Base-by-base conservation (phyloP, 2,113 vertebrate genomes). In the Bucco capensis region DNA sequence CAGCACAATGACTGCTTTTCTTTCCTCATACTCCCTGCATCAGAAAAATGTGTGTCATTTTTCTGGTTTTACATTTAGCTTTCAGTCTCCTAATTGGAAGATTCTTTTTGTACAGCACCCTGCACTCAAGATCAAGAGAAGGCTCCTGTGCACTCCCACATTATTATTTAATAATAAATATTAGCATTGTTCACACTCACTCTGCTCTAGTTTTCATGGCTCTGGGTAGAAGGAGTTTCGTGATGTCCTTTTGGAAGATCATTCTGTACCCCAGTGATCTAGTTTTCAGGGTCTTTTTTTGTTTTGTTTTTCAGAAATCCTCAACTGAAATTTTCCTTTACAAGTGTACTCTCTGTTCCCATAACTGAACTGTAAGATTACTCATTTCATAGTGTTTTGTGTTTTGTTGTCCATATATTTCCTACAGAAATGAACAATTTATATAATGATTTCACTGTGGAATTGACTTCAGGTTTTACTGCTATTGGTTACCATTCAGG, bases 401-500 rank as follows among this genome's bases (percentile, higher is more conserved):
- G 35, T 46, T 87, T 88, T 89, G 77, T 77, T 56, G 89, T 62
- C 51, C 35, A 33, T 86, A 60, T 80, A n/a, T 67, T 90, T 91
- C 72, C 38, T 95, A 58, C 27, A 88, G 64, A 56, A 92, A 86
- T 64, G 69, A 91, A 24, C n/a, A 56, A 92, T 88, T 95, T 86
- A 72, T 71, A 37, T 74, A 77, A 86, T 69, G 71, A 88, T 77
- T 89, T 92, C 74, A 79, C 27, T 12, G 10, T 93, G 64, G 60
- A 94, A 74, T 66, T 88, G 51, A 86, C 83, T 93, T 91, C 35
- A 74, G 76, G 60, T 40, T 86, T 92, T 88, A 64, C 47, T 91
- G 76, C 65, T 88, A 30, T 92, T 93, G 91, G 86, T 94, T 83
- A 91, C 69, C 80, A 42, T 89, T 83, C 88, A 90, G 93, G 88